Evolutionary conservation across 2,113 vertebrate species (phyloP).

Genomic region (Pseudorhombus dupliciocellatus): DNA sequence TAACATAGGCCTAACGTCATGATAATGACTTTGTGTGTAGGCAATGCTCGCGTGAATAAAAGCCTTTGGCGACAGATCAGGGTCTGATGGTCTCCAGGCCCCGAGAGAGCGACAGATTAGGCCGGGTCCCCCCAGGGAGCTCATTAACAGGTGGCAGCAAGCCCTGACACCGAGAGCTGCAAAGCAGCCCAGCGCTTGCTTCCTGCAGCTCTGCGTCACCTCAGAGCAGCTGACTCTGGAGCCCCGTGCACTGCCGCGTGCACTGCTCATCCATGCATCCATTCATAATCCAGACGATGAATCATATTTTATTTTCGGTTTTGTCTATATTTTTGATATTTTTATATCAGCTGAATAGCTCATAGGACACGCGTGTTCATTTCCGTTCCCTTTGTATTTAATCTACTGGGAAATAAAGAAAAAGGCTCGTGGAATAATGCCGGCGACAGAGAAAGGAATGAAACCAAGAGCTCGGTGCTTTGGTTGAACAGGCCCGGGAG

Average conservation of each 20-base stretch:
- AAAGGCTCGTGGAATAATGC: not conserved
- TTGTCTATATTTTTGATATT: too few species aligned
- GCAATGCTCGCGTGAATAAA: slow-evolving; percentile 50
- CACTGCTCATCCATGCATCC: too few species aligned
- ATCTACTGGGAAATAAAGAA: too few species aligned
- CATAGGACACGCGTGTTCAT: not conserved
- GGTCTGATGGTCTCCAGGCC: slow-evolving; percentile 52
- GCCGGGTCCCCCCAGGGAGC: slow-evolving; percentile 77
- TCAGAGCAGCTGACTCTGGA: too few species aligned
- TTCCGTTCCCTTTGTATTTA: not conserved
- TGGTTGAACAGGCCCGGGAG: not conserved
- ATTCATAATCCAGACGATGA: too few species aligned
- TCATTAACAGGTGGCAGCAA: slow-evolving; percentile 94
- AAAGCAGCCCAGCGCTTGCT: not conserved
- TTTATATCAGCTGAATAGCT: not conserved
- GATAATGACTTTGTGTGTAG: slow-evolving; percentile 17
- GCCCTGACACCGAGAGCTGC: slow-evolving; percentile 54
- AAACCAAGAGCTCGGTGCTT: not conserved
- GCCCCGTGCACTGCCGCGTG: too few species aligned
- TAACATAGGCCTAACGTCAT: not conserved
- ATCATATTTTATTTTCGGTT: too few species aligned
- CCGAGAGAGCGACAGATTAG: slow-evolving; percentile 57
- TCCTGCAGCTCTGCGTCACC: too few species aligned
- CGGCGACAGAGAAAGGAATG: too few species aligned
- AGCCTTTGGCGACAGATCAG: slow-evolving; percentile 58